Conservation (phyloP, 2,113 vertebrate species). For the Catharus minimus region DNA sequence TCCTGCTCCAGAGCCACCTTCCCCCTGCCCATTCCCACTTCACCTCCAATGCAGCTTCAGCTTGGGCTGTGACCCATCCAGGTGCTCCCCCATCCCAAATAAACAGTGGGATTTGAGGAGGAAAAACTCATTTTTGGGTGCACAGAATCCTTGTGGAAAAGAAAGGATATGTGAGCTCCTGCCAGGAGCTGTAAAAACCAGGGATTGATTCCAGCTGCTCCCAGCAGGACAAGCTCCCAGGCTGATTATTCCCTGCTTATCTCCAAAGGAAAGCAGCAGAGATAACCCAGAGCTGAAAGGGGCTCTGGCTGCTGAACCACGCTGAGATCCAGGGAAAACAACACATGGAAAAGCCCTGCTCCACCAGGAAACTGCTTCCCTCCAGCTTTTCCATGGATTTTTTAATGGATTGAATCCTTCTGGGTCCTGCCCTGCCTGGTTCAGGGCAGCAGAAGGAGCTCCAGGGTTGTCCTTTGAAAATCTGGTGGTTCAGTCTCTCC, state of each 20-base stretch:
- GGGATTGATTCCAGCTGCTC: slow-evolving; percentile 22
- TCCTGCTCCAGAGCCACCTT: not conserved
- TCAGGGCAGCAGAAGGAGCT: not conserved
- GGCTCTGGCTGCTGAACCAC: not conserved
- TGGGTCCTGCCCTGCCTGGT: not conserved
- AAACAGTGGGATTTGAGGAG: not conserved
- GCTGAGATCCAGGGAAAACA: not conserved
- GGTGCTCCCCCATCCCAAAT: not conserved
- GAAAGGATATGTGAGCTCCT: not conserved
- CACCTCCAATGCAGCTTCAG: not conserved
- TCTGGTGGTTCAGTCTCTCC: not conserved
- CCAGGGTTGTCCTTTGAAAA: not conserved
- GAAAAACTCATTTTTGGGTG: not conserved
- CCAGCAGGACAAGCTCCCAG: slow-evolving; percentile 14
- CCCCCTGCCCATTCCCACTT: not conserved
- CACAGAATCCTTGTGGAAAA: not conserved
- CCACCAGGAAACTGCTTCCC: not conserved
- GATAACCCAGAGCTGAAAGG: slow-evolving; percentile 22
- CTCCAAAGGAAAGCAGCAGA: not conserved
- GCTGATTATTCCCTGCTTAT: slow-evolving; percentile 42
- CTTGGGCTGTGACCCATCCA: not conserved
- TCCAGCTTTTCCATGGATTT: not conserved
- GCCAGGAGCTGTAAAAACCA: not conserved
- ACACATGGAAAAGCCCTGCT: not conserved
- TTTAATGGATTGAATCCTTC: not conserved